Conservation (phyloP, 2,113 vertebrate genomes). For the Tauraco erythrolophus region DNA sequence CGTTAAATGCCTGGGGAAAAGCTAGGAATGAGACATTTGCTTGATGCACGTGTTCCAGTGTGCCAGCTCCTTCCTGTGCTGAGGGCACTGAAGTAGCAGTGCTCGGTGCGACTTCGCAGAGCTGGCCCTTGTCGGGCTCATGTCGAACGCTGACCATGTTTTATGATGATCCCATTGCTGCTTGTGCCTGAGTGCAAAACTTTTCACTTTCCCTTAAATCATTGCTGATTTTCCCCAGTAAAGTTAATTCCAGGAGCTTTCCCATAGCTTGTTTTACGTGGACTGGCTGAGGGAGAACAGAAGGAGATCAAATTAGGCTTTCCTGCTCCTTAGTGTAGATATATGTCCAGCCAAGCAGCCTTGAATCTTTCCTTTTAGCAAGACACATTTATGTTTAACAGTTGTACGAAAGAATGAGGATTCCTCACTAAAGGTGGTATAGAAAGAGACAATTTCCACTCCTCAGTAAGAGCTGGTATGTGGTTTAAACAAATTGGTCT, state of each 20-base stretch:
- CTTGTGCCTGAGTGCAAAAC: neutral
- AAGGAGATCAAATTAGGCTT: neutral
- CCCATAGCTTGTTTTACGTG: neutral
- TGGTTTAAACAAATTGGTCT: neutral
- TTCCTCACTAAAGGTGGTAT: neutral
- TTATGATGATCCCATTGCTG: neutral
- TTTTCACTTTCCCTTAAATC: neutral
- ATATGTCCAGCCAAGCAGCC: neutral
- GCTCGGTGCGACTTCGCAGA: neutral
- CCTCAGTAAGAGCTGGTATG: neutral
- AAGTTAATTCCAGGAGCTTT: neutral
- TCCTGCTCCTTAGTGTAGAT: neutral
- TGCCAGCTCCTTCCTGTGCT: neutral
- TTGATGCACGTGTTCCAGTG: neutral
- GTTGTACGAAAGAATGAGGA: neutral
- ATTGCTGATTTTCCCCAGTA: neutral
- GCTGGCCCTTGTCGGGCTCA: neutral
- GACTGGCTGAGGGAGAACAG: neutral
- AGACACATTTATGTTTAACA: neutral
- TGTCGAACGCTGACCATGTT: accelerated
- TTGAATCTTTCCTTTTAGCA: neutral
- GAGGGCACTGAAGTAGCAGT: neutral
- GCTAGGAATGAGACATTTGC: neutral
- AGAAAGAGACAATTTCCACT: neutral
- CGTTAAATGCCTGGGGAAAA: neutral